Conservation (phyloP, 2,888 invertebrate species). For the Arenicola marina region DNA sequence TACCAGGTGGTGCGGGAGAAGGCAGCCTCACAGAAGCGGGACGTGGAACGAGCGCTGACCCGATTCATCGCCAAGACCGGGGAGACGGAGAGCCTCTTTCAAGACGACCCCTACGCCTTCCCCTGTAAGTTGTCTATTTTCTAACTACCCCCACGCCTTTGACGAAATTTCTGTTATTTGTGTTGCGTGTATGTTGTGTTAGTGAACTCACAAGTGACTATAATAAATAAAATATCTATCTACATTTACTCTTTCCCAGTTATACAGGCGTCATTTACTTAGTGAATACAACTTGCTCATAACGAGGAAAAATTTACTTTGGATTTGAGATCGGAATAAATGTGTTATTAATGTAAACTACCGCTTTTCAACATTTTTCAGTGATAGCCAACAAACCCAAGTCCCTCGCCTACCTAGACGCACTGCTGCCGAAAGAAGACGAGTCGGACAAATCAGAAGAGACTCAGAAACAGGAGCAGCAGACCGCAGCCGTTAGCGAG, state of each 20-base stretch:
- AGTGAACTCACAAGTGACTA: too few species aligned
- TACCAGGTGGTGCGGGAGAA: conserved; percentile 96
- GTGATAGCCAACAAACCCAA: conserved; percentile 87
- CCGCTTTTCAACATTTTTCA: conserved; percentile 59
- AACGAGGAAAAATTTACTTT: too few species aligned
- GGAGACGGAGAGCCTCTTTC: conserved; percentile 87
- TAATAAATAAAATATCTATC: too few species aligned
- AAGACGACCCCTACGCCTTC: conserved; percentile 84
- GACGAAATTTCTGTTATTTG: neutral
- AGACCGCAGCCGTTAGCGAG: conserved; percentile 33
- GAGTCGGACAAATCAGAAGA: too few species aligned
- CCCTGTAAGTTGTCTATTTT: conserved; percentile 70
- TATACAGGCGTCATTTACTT: too few species aligned
- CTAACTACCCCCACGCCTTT: neutral
- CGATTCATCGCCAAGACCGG: conserved; percentile 93
- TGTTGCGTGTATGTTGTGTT: too few species aligned
- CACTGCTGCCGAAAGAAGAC: conserved; percentile 89
- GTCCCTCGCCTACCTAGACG: conserved; percentile 79
- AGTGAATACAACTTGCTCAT: too few species aligned
- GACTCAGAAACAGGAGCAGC: too few species aligned
- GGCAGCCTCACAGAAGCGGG: conserved; percentile 88
- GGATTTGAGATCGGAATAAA: neutral
- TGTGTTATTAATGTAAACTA: neutral
- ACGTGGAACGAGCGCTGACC: conserved; percentile 89
- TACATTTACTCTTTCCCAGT: neutral